Percentiles rank a stretch among this genome's conserved stretches.
Conservation (phyloP, 1,140 invertebrate species). For the Pristionchus pacificus region DNA sequence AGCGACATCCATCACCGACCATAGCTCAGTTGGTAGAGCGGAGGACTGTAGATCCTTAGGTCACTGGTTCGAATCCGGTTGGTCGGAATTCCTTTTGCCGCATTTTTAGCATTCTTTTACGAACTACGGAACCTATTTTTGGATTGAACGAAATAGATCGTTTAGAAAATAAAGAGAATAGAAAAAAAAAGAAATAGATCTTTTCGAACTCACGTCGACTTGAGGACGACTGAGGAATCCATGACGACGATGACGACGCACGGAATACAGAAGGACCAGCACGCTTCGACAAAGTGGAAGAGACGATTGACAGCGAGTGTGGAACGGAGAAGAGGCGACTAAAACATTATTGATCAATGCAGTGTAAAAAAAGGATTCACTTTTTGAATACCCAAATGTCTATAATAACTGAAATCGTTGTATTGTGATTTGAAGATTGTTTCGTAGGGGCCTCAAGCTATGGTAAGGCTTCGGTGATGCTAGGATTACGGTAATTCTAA, state of each 20-base stretch:
- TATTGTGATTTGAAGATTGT: neutral
- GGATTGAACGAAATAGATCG: too few species aligned
- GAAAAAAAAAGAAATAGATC: neutral
- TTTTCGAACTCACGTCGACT: constrained; percentile 20
- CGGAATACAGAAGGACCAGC: constrained; percentile 38
- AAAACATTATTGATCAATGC: too few species aligned
- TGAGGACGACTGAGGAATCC: constrained; percentile 30
- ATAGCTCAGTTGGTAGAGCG: constrained; percentile 48
- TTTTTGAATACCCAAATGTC: neutral
- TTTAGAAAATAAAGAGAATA: too few species aligned
- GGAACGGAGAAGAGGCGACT: neutral
- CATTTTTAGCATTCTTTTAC: too few species aligned
- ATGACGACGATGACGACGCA: constrained; percentile 34
- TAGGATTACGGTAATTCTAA: too few species aligned
- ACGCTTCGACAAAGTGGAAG: constrained; percentile 22
- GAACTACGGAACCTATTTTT: too few species aligned
- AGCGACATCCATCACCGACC: too few species aligned
- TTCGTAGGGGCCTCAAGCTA: too few species aligned
- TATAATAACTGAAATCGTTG: neutral
- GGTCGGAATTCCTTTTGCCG: too few species aligned
- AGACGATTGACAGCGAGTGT: constrained; percentile 18
- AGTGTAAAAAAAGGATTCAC: constrained; percentile 20
- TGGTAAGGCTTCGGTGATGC: too few species aligned
- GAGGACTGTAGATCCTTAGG: constrained; percentile 47
- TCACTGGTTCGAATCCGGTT: too few species aligned